Evolutionary conservation across 2,888 invertebrate genomes (phyloP), one percentile per base, ranked within the genome.

Genomic region (Drosophila merina): DNA sequence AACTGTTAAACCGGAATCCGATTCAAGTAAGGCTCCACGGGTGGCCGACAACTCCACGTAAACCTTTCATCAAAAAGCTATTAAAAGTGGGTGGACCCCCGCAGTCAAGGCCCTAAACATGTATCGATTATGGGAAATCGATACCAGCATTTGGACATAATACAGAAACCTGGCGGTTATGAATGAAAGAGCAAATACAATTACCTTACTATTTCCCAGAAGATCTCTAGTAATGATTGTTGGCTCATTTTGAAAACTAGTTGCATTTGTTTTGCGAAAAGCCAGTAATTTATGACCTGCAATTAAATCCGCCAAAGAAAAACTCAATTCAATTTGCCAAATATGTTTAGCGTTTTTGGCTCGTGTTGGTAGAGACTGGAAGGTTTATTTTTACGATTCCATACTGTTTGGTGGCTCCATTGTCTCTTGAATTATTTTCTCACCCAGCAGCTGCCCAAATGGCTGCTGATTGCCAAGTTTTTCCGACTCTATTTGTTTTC

Each of bases 391-490:
- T 75, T 72, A 73, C 72, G 73, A 58, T 77, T 52, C 49, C 62
- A 42, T 59, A 40, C 52, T 36, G 47, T 55, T 25, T 45, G 36
- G 69, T 57, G 47, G 58, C 74, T 60, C 69, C 66, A 52, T 52
- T 64, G 86, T 79, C 77, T 75, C 66, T 69, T 70, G 79, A 85
- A 82, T 79, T 75, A 79, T 86, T 63, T 72, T 60, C 54, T 70
- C 64, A 64, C 51, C 51, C 64, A 54, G 45, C 77, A 33, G 38
- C 68, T 66, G 72, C 47, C 52, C 42, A 10, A 85, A 85, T 82
- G 40, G 40, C 40, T 8, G 80, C 20, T 20, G 83, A 86, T 70
- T 85, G 79, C 83, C 74, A 81, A 80, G 71, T 49, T 75, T 75
- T 45, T 54, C 55, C 52, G 30, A n/a, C 30, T 38, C 36, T 58